phyloP scores from a whole-genome alignment of 2,797 vertebrate genomes.

The Silurus lanzhouensis region DNA sequence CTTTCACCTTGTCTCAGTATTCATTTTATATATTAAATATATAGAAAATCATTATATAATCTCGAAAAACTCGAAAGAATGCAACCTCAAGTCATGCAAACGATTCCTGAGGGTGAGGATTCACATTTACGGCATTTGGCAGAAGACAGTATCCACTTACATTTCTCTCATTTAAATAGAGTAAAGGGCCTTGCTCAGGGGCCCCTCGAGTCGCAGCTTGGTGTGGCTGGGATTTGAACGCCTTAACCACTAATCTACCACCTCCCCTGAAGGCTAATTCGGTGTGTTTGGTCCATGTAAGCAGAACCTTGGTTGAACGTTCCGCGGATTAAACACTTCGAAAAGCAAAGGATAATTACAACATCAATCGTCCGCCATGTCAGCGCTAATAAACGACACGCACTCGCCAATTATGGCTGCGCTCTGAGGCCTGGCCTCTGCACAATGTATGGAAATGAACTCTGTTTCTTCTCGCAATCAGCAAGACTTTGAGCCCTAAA shows the following conservation, averaged over 20 bases:
- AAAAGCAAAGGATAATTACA: conserved; percentile 39
- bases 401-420: conserved; percentile 20
- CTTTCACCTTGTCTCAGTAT: too few relatives aligned
- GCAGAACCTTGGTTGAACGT: not conserved
- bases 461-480: conserved; percentile 14
- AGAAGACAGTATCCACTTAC: too few relatives aligned
- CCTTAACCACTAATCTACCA: too few relatives aligned
- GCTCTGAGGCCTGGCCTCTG: not conserved
- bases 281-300: not conserved
- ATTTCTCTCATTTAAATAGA: too few relatives aligned
- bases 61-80: too few relatives aligned
- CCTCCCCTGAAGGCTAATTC: too few relatives aligned
- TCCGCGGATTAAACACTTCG: conserved; percentile 16
- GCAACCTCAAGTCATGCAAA: not conserved
- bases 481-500: conserved; percentile 17
- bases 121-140: too few relatives aligned
- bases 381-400: conserved; percentile 29
- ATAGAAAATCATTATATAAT: too few relatives aligned
- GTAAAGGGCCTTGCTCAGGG: too few relatives aligned
- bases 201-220: too few relatives aligned
- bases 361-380: conserved; percentile 35
- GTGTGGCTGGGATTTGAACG: too few relatives aligned
- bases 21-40: too few relatives aligned
- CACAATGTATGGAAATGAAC: conserved; percentile 30
- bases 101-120: not conserved